phyloP scores from a whole-genome alignment of 2,113 vertebrate species.

The Holacanthus passer region DNA sequence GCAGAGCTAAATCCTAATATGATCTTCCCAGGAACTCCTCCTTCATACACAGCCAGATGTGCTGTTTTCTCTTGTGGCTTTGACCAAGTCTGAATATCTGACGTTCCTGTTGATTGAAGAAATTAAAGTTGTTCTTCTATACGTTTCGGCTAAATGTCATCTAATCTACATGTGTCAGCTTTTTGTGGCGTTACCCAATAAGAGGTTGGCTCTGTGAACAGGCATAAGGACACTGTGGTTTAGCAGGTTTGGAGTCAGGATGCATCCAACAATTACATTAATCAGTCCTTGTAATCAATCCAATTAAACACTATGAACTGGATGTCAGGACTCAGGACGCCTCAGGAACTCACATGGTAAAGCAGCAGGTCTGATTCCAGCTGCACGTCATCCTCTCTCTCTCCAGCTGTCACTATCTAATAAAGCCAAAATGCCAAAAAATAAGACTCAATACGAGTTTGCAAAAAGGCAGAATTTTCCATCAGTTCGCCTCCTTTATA shows the following conservation, averaged over 20 bases:
- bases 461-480: background rate
- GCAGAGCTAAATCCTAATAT: background rate
- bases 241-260: background rate
- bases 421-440: too few relatives aligned
- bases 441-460: too few relatives aligned
- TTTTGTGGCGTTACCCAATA: background rate
- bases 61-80: background rate
- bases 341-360: too few relatives aligned
- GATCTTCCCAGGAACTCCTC: background rate
- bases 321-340: background rate
- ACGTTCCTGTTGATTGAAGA: background rate
- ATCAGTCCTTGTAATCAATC: too few relatives aligned
- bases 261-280: background rate
- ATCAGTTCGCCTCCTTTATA: background rate
- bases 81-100: background rate
- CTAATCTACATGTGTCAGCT: background rate
- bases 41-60: rapidly evolving
- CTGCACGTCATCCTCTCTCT: too few relatives aligned
- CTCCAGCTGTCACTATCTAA: too few relatives aligned
- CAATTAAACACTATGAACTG: background rate
- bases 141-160: background rate
- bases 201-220: background rate
- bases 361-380: too few relatives aligned
- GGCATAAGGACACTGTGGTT: too few relatives aligned
- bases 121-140: background rate